Evolutionary conservation across 2,113 vertebrate genomes (phyloP).

Genomic region (Pterocles burchelli): DNA sequence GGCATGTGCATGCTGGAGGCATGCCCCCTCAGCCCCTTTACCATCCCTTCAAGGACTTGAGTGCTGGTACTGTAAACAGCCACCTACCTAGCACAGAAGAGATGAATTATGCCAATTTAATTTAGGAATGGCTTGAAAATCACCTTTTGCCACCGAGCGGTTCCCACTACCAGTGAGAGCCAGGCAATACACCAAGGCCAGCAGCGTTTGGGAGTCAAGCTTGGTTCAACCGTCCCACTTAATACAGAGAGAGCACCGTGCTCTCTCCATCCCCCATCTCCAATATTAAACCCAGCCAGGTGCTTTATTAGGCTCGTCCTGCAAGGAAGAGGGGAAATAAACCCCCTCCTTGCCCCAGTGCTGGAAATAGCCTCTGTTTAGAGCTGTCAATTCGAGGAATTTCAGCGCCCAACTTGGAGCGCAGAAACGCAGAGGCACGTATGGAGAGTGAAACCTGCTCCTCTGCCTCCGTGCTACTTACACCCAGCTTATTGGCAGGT

Average conservation of each 20-base stretch:
- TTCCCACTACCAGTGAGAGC: not conserved
- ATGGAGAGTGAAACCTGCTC: constrained; percentile 46
- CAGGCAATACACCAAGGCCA: constrained; percentile 4
- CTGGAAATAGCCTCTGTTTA: constrained; percentile 60
- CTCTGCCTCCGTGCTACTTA: constrained; percentile 48
- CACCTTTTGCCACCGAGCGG: constrained; percentile 33
- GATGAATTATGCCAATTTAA: constrained; percentile 29
- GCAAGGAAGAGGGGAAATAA: not conserved
- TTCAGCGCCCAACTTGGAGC: constrained; percentile 62
- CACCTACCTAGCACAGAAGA: not conserved
- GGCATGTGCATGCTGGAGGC: rapidly evolving
- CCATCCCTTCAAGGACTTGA: not conserved
- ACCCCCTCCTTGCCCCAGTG: constrained; percentile 24
- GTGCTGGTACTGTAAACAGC: not conserved
- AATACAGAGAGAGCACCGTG: not conserved
- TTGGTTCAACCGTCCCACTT: not conserved
- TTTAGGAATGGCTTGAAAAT: not conserved
- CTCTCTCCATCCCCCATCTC: not conserved
- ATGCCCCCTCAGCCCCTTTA: rapidly evolving
- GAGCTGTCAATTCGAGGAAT: constrained; percentile 68
- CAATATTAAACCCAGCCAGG: constrained; percentile 41
- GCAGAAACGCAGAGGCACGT: not conserved
- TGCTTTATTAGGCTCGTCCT: constrained; percentile 56
- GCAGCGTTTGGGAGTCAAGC: constrained; percentile 4
- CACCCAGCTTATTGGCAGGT: constrained; percentile 64